Conservation (phyloP, 2,113 vertebrate genomes). For the Rynchops niger region DNA sequence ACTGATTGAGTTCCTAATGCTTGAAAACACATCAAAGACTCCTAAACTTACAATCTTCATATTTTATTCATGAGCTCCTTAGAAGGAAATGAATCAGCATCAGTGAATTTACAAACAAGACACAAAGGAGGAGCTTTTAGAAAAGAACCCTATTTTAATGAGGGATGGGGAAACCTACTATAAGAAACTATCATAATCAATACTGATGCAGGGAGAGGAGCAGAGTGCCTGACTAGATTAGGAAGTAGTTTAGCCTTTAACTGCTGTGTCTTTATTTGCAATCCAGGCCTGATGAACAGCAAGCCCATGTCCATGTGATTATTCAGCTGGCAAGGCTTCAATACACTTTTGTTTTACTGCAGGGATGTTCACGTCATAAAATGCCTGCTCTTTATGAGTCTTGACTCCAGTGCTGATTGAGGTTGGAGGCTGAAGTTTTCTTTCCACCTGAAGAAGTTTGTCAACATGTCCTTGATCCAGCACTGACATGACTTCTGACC, state of each 20-base stretch:
- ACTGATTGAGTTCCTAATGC: constrained; percentile 27
- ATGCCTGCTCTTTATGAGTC: not conserved
- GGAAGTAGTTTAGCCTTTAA: not conserved
- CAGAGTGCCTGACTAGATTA: not conserved
- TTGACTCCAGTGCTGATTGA: not conserved
- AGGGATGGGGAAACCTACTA: not conserved
- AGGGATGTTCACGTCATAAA: not conserved
- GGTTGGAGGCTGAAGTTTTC: not conserved
- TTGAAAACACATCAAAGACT: constrained; percentile 56
- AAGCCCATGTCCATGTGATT: not conserved
- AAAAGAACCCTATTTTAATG: not conserved
- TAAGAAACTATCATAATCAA: not conserved
- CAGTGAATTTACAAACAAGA: constrained; percentile 42
- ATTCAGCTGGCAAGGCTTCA: not conserved
- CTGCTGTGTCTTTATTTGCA: not conserved
- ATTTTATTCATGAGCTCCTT: constrained; percentile 53
- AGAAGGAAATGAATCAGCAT: not conserved
- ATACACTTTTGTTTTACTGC: not conserved
- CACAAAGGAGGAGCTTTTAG: not conserved
- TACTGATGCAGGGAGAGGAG: not conserved
- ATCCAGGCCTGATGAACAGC: not conserved
- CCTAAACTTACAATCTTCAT: not conserved
- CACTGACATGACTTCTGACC: not conserved
- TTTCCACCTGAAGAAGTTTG: not conserved
- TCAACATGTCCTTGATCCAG: not conserved